Evolutionary conservation across 2,888 invertebrate genomes (phyloP).

Genomic region (Rotaria macrura): DNA sequence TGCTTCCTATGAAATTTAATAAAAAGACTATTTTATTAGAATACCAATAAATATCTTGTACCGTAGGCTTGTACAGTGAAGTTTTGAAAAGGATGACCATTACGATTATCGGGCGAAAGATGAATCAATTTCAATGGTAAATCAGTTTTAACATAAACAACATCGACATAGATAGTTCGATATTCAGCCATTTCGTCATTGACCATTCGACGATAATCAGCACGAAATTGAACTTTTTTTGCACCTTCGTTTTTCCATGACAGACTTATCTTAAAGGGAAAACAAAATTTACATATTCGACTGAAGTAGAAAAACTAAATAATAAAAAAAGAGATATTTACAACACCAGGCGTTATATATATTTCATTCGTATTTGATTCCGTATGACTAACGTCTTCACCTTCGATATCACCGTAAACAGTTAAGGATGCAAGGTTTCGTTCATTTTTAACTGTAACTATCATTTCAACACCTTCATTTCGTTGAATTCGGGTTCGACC

Average conservation of each 20-base stretch:
- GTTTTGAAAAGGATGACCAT: not conserved
- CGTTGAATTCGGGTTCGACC: not conserved
- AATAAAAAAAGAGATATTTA: not conserved
- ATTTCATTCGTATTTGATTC: not conserved
- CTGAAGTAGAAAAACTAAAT: not conserved
- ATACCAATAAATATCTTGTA: no score
- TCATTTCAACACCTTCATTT: conserved; percentile 1
- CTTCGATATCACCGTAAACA: conserved; percentile 15
- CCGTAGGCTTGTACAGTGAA: conserved; percentile 10
- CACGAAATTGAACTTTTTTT: conserved; percentile 16
- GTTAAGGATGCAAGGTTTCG: not conserved
- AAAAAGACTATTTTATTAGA: no score
- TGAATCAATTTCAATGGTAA: not conserved
- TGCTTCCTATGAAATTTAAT: not conserved
- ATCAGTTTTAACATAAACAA: conserved; percentile 1
- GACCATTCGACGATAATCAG: conserved; percentile 9
- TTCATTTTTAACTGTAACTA: not conserved
- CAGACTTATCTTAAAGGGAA: not conserved
- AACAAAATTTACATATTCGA: not conserved
- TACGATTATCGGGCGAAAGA: not conserved
- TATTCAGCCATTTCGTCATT: not conserved
- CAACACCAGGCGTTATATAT: not conserved
- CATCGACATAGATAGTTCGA: not conserved
- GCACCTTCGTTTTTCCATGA: conserved; percentile 4
- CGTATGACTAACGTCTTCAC: not conserved